These are phyloP conservation scores for Drosophila auraria DNA, from an alignment of 1,140 invertebrate genomes.

Conservation along the genomic window DNA sequence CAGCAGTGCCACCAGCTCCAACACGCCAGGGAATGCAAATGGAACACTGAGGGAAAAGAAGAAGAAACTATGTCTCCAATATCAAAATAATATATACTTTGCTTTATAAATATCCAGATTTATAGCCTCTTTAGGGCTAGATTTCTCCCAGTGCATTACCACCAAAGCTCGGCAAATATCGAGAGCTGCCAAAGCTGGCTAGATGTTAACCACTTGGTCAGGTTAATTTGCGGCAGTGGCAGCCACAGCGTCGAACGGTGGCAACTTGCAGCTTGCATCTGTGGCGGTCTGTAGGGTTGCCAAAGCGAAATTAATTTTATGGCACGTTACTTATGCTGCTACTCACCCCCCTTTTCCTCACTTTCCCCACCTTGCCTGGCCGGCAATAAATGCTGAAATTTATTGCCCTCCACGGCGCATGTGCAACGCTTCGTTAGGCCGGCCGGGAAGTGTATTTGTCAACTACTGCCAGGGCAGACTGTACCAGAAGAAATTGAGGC, in stretches of 20 bases:
- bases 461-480: slow-evolving; percentile 42
- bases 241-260: slow-evolving; percentile 46
- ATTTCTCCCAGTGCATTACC: not conserved
- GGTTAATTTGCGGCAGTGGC: slow-evolving; percentile 59
- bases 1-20: slow-evolving; percentile 6
- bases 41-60: slow-evolving; percentile 9
- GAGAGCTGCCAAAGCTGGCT: slow-evolving; percentile 46
- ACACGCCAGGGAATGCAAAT: slow-evolving; percentile 24
- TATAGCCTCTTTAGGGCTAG: not conserved
- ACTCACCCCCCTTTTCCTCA: not conserved
- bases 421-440: slow-evolving; percentile 51
- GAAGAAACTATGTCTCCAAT: not conserved
- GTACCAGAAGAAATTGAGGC: not conserved
- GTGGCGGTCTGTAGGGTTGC: slow-evolving; percentile 57
- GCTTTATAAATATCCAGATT: not conserved
- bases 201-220: slow-evolving; percentile 52
- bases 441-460: slow-evolving; percentile 65
- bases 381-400: slow-evolving; percentile 51
- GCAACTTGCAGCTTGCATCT: slow-evolving; percentile 40
- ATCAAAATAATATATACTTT: too few species aligned
- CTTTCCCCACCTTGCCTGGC: not conserved
- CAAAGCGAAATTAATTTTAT: slow-evolving; percentile 73
- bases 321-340: slow-evolving; percentile 54
- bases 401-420: slow-evolving; percentile 48
- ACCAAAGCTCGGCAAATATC: slow-evolving; percentile 24